Percentiles rank a stretch among this genome's conserved stretches.
phyloP scores from a whole-genome alignment of 2,797 vertebrate species.

The Scolopax bukidnonensis region DNA sequence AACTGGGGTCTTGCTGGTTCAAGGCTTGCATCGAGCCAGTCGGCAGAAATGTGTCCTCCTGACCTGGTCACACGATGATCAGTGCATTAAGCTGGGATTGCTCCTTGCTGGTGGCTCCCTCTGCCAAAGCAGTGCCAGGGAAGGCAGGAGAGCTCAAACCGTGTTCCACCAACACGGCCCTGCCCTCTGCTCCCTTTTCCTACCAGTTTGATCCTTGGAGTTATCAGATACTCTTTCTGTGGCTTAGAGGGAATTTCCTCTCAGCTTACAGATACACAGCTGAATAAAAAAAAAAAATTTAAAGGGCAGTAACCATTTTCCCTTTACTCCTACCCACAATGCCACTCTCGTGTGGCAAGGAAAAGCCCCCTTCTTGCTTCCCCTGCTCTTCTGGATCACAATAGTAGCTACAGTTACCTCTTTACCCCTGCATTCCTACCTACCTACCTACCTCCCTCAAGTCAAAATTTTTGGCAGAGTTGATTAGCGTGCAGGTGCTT shows the following conservation, averaged over 20 bases:
- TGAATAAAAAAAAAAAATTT: not conserved
- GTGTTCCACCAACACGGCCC: accelerated
- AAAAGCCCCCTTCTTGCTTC: not conserved
- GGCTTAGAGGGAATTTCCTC: not conserved
- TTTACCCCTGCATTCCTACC: not conserved
- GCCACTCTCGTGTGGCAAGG: accelerated
- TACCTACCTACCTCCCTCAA: not conserved
- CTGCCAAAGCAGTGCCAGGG: not conserved
- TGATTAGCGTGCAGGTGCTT: not conserved
- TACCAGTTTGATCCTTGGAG: not conserved
- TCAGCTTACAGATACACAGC: not conserved
- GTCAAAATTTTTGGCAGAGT: not conserved
- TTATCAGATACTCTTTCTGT: not conserved
- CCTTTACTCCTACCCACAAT: not conserved
- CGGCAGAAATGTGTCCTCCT: not conserved
- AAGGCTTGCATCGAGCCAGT: not conserved
- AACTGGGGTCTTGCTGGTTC: not conserved
- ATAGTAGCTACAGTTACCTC: not conserved
- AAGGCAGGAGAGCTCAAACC: not conserved
- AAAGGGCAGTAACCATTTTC: not conserved
- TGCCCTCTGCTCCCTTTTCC: not conserved
- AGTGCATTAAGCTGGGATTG: not conserved
- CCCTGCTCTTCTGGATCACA: not conserved
- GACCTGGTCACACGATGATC: not conserved
- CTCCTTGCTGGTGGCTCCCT: not conserved